Percentiles rank a stretch among this genome's conserved stretches.
Conservation (phyloP, 2,797 vertebrate species). For the Gila robusta region DNA sequence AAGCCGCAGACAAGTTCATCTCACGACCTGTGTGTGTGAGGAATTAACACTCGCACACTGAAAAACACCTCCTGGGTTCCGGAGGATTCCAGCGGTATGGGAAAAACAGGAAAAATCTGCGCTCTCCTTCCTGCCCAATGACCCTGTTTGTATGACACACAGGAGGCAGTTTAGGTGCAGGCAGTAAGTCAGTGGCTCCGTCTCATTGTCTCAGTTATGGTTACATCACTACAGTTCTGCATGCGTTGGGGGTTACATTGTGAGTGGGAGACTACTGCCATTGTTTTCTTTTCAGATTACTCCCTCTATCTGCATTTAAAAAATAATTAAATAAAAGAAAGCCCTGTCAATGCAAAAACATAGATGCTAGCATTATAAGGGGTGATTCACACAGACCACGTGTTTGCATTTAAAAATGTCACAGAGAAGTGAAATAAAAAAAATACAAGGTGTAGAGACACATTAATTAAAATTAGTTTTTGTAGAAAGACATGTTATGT, state of each 20-base stretch:
- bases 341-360: neutral
- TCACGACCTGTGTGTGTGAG: constrained; percentile 39
- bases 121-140: constrained; percentile 80
- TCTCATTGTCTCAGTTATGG: constrained; percentile 53
- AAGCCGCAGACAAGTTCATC: constrained; percentile 57
- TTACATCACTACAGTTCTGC: constrained; percentile 59
- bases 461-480: neutral
- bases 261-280: constrained; percentile 3
- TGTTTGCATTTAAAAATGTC: too few species aligned
- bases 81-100: constrained; percentile 77
- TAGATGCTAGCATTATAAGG: neutral
- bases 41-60: constrained; percentile 49
- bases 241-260: neutral
- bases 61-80: constrained; percentile 69
- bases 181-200: constrained; percentile 55
- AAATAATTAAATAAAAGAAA: neutral
- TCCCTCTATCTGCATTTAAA: neutral
- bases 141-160: constrained; percentile 66
- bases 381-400: neutral
- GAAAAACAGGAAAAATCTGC: constrained; percentile 95
- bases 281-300: neutral
- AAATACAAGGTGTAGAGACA: neutral
- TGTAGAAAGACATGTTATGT: neutral
- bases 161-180: constrained; percentile 64
- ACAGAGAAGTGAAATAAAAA: neutral